Conservation (phyloP, 2,797 vertebrate genomes). For the Delichon dasypus region DNA sequence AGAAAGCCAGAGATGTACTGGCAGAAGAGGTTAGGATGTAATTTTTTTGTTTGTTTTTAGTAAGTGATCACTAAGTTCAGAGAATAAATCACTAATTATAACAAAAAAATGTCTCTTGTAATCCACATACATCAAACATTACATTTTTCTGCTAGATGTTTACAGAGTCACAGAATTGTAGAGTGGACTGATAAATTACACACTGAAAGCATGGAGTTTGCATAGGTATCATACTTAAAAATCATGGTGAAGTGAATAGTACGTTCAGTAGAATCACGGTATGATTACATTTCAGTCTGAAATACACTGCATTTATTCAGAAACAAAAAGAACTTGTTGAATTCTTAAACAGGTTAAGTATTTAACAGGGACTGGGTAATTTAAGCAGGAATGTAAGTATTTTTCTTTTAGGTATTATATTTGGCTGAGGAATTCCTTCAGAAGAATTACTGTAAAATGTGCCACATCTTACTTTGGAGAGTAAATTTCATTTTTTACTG, state of each 20-base stretch:
- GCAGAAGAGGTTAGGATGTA: constrained; percentile 71
- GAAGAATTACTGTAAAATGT: not conserved
- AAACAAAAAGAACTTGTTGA: not conserved
- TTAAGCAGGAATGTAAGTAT: not conserved
- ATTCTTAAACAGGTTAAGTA: not conserved
- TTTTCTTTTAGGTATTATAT: not conserved
- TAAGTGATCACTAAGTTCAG: not conserved
- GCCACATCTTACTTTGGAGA: not conserved
- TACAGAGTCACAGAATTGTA: not conserved
- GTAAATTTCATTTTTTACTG: not conserved
- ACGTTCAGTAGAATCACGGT: not conserved
- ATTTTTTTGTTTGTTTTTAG: not conserved
- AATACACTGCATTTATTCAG: not conserved
- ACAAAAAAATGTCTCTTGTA: not conserved
- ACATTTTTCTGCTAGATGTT: not conserved
- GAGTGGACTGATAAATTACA: not conserved
- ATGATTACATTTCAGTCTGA: not conserved
- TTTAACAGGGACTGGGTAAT: not conserved
- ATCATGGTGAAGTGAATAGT: not conserved
- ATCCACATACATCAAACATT: not conserved
- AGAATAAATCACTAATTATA: not conserved
- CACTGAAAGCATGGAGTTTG: not conserved
- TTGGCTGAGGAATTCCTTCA: not conserved
- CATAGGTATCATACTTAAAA: not conserved
- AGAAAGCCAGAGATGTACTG: constrained; percentile 61